Percentiles rank a stretch among this genome's conserved stretches.
Evolutionary conservation across 30 jellyfish, hydroid and myxozoan species (phyloP).

Genomic region (Pelagia noctiluca): DNA sequence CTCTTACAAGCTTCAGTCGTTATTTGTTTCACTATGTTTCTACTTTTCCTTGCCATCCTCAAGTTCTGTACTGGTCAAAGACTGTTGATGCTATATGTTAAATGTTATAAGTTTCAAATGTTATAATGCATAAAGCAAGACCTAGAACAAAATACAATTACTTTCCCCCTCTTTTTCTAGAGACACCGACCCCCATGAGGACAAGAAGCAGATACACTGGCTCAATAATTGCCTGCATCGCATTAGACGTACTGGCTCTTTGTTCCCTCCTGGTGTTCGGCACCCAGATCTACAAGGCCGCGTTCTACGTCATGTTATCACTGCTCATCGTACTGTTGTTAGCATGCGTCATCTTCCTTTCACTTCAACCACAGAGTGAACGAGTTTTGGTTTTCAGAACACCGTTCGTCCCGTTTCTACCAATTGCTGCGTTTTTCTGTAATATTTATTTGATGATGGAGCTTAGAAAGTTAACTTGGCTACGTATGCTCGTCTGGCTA

Average conservation of each 20-base stretch:
- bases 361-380: constrained; percentile 40
- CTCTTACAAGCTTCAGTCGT: too few relatives aligned
- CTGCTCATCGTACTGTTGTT: not conserved
- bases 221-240: not conserved
- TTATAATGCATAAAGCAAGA: too few relatives aligned
- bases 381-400: constrained; percentile 35
- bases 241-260: not conserved
- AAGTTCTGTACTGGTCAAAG: too few relatives aligned
- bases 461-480: constrained; percentile 65
- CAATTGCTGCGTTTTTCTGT: constrained; percentile 50
- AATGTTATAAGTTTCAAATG: too few relatives aligned
- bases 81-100: too few relatives aligned
- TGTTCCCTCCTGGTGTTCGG: not conserved
- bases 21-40: too few relatives aligned
- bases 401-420: constrained; percentile 73
- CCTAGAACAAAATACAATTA: too few relatives aligned
- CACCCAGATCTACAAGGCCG: not conserved
- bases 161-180: too few relatives aligned
- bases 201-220: not conserved
- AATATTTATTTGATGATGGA: constrained; percentile 64
- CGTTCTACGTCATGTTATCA: not conserved
- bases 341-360: constrained; percentile 6
- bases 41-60: too few relatives aligned
- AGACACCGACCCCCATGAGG: too few relatives aligned
- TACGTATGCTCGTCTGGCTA: constrained; percentile 77